These are phyloP conservation scores for Pampusana beccarii DNA, from an alignment of 2,113 vertebrate species.

Conservation along the genomic window DNA sequence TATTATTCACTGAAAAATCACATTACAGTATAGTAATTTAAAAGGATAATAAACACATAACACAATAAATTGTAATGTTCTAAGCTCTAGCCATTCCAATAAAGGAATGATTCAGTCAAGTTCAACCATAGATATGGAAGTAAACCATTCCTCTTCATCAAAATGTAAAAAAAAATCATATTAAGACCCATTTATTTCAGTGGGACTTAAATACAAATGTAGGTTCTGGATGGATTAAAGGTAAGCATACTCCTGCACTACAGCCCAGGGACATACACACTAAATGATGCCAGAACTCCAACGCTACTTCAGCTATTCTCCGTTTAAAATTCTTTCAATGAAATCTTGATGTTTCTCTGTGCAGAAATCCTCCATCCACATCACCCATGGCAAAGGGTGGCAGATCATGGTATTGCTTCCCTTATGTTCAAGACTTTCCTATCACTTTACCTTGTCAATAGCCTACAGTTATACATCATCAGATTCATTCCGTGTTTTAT, in stretches of 20 bases:
- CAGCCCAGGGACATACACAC: not conserved
- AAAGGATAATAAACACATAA: constrained; percentile 50
- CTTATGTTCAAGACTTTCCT: not conserved
- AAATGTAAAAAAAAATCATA: not conserved
- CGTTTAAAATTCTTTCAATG: not conserved
- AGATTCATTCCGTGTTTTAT: not conserved
- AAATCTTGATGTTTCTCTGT: not conserved
- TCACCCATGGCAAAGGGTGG: not conserved
- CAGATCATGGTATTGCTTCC: not conserved
- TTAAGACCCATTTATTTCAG: constrained; percentile 7
- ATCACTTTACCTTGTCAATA: not conserved
- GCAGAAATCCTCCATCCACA: not conserved
- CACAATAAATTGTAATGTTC: not conserved
- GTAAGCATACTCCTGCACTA: not conserved
- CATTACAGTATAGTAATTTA: constrained; percentile 26
- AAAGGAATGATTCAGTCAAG: constrained; percentile 21
- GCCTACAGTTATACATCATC: not conserved
- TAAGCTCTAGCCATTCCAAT: not conserved
- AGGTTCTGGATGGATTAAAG: not conserved
- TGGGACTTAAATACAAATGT: not conserved
- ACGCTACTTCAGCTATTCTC: not conserved
- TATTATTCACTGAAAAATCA: constrained; percentile 43
- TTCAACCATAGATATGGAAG: not conserved
- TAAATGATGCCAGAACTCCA: not conserved
- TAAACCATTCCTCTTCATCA: not conserved